Base-by-base conservation (phyloP, 2,113 vertebrate genomes). In the Rissa tridactyla region DNA sequence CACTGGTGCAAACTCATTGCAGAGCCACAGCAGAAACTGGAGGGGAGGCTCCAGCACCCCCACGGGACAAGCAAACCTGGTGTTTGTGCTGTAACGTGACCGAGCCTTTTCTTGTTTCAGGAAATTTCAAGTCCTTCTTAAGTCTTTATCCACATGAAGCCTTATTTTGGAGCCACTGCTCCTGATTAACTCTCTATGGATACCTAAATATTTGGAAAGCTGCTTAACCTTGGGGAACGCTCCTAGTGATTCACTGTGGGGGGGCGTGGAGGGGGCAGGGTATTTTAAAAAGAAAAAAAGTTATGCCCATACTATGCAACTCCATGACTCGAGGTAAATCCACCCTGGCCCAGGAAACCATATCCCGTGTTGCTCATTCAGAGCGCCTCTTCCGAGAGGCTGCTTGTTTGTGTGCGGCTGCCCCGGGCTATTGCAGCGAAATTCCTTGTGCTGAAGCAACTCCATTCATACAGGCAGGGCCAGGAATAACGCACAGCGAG, bases 291-390 rank as follows among this genome's bases (percentile, higher is more conserved):
- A 26, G 8, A 19, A 15, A 66, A 46, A 51, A 57, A 47, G 17
- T 47, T 65, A 2, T 19, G 34, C 13, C 64, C 4, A 0, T 47
- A 9, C 29, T 36, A 13, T 4, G 2, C 32, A 26, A 10, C 15
- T 2, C n/a, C 36, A 4, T 0, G 16, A 38, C 17, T 44, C 17
- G 21, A 88, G 54, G 27, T 7, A 21, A 70, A 55, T 3, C 34
- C 49, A 79, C 34, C 22, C 77, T 6, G 30, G 40, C n/a, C 42
- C 36, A 13, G 82, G 88, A 54, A 76, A 30, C 73, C 19, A 13
- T 25, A 36, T 25, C 69, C 58, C 11, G 6, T 23, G 73, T 46
- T 34, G 13, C 27, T 30, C 55, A 44, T 65, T 70, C 29, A 1
- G 55, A 34, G 51, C 3, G 2, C 27, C 65, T 73, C 76, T 64